Percentiles rank a stretch among this genome's conserved stretches.
phyloP scores from a whole-genome alignment of 2,888 invertebrate species.

The Saturnia pavonia region DNA sequence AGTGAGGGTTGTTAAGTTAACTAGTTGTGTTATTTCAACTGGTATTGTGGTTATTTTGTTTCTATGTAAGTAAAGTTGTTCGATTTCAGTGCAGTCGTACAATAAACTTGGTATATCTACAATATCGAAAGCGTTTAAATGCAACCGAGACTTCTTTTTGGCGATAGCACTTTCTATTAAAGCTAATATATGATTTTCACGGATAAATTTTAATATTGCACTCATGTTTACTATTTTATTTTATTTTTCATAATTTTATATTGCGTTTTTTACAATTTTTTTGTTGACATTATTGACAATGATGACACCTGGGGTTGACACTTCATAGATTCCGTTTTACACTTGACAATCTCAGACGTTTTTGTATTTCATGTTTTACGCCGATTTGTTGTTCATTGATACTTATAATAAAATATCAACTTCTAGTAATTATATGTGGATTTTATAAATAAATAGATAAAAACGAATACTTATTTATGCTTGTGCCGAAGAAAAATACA shows the following conservation, averaged over 20 bases:
- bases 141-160: conserved; percentile 82
- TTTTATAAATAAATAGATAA: neutral
- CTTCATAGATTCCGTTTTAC: conserved; percentile 9
- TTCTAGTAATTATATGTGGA: neutral
- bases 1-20: conserved; percentile 83
- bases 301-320: conserved; percentile 31
- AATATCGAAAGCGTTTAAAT: conserved; percentile 85
- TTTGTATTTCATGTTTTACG: neutral
- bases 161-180: conserved; percentile 84
- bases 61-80: conserved; percentile 84
- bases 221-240: conserved; percentile 78
- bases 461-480: neutral
- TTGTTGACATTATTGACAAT: conserved; percentile 40
- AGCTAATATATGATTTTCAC: conserved; percentile 85
- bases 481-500: neutral
- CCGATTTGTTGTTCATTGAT: neutral
- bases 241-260: conserved; percentile 60
- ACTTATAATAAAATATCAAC: neutral
- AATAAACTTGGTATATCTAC: conserved; percentile 81
- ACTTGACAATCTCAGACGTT: neutral
- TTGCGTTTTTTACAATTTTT: conserved; percentile 66
- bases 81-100: conserved; percentile 79
- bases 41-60: conserved; percentile 81
- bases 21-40: conserved; percentile 74
- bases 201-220: conserved; percentile 85